Percentiles rank a stretch among this genome's conserved stretches.
These are phyloP conservation scores for Sphenodon punctatus DNA, from an alignment of 2,797 vertebrate species.

Conservation along the genomic window DNA sequence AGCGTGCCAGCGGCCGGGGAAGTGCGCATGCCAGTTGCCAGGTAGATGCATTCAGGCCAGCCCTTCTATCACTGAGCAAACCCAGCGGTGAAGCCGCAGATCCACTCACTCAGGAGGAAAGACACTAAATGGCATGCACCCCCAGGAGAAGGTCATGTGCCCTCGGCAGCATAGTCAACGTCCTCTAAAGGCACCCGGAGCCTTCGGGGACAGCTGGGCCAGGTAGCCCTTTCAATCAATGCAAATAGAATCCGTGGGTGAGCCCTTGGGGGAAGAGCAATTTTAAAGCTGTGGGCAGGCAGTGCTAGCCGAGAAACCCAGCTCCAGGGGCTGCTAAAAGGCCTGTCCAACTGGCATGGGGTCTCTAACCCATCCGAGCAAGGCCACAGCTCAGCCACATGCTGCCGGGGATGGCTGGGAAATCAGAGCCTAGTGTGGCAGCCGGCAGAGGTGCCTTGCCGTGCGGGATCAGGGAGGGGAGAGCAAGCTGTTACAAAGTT, in stretches of 20 bases:
- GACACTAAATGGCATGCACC: too few species aligned
- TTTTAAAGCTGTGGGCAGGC: neutral
- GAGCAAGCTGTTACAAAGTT: constrained; percentile 63
- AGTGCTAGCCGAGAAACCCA: neutral
- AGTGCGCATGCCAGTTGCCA: neutral
- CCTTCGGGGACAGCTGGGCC: too few species aligned
- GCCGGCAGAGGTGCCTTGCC: constrained; percentile 22
- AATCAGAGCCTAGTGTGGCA: neutral
- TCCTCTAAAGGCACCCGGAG: accelerated
- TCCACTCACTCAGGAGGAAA: too few species aligned
- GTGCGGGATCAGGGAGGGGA: constrained; percentile 5
- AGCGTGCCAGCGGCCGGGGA: too few species aligned
- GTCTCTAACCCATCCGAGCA: neutral
- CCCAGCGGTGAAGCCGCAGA: neutral
- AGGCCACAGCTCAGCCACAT: neutral
- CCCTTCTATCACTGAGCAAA: neutral
- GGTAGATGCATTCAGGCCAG: neutral
- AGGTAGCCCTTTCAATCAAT: too few species aligned
- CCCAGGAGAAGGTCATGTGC: neutral
- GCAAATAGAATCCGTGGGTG: too few species aligned
- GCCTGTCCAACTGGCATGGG: accelerated
- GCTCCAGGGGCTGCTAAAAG: neutral
- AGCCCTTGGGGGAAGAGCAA: too few species aligned
- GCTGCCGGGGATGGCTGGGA: neutral
- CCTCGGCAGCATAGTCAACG: neutral